Percentiles rank a stretch among this genome's conserved stretches.
Conservation (phyloP, 2,888 invertebrate genomes). For the Dynastes maya region DNA sequence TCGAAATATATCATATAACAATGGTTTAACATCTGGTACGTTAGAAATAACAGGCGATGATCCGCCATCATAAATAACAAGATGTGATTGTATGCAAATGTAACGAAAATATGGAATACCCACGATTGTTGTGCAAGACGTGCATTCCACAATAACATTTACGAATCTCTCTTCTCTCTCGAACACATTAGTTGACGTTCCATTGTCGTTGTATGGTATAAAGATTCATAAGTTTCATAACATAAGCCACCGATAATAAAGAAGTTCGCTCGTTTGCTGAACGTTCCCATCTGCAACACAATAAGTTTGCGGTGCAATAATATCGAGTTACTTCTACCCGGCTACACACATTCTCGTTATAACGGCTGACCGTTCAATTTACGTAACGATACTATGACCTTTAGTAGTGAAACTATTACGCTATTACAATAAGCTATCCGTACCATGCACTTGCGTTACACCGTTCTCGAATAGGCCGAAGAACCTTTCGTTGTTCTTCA, state of each 20-base stretch:
- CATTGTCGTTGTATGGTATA: neutral
- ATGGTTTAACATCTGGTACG: too few relatives aligned
- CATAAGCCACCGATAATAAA: neutral
- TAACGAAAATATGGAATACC: neutral
- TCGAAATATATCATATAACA: too few relatives aligned
- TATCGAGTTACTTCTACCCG: neutral
- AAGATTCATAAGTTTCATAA: neutral
- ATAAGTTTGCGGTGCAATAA: conserved; percentile 10
- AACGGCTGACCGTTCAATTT: conserved; percentile 25
- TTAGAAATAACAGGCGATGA: too few relatives aligned
- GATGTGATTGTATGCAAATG: conserved; percentile 2
- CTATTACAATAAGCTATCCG: conserved; percentile 10
- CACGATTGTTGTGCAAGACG: too few relatives aligned
- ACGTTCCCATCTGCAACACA: neutral
- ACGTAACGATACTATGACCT: conserved; percentile 34
- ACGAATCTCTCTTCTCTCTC: neutral
- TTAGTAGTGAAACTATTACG: conserved; percentile 32
- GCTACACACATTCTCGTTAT: conserved; percentile 8
- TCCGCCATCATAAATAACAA: neutral
- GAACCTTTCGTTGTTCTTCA: conserved; percentile 1
- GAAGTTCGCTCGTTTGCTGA: neutral
- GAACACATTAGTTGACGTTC: neutral
- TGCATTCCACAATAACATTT: too few relatives aligned
- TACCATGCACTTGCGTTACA: conserved; percentile 22
- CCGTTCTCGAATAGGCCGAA: neutral